Conservation (phyloP, 35 echinoderm and acorn worm species). For the Patiria miniata region DNA sequence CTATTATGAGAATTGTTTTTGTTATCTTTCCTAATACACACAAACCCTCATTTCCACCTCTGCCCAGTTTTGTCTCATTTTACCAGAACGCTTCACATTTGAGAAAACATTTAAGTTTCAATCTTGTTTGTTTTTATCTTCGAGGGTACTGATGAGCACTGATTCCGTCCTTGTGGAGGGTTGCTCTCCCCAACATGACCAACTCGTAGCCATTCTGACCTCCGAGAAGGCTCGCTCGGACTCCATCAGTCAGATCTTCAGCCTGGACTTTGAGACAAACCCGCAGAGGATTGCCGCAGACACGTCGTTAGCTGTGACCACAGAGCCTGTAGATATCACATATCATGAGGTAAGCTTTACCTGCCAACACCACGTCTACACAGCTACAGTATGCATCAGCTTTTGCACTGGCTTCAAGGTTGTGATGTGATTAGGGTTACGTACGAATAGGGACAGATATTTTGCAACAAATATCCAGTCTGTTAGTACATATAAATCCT, state of each 20-base stretch:
- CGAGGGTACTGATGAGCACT: slow-evolving; percentile 76
- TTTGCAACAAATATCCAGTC: no score
- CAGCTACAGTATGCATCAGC: neutral
- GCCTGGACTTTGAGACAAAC: slow-evolving; percentile 83
- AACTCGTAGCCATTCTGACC: slow-evolving; percentile 73
- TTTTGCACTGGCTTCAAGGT: no score
- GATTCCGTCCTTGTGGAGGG: slow-evolving; percentile 76
- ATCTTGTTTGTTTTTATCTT: neutral
- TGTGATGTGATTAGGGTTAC: no score
- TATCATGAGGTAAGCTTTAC: slow-evolving; percentile 75
- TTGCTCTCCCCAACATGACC: slow-evolving; percentile 35
- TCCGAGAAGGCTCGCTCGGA: slow-evolving; percentile 70
- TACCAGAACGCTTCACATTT: no score
- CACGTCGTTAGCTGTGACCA: slow-evolving; percentile 73
- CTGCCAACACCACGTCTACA: no score
- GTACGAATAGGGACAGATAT: no score
- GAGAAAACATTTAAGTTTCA: neutral
- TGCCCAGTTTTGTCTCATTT: no score
- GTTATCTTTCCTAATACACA: no score
- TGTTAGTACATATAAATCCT: no score
- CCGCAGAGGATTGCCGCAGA: slow-evolving; percentile 79
- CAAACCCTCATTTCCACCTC: no score
- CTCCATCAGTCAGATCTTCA: slow-evolving; percentile 68
- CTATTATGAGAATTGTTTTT: no score
- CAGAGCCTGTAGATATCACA: slow-evolving; percentile 89